These are phyloP conservation scores for Zophobas morio DNA, from an alignment of 1,140 invertebrate species.

Conservation along the genomic window DNA sequence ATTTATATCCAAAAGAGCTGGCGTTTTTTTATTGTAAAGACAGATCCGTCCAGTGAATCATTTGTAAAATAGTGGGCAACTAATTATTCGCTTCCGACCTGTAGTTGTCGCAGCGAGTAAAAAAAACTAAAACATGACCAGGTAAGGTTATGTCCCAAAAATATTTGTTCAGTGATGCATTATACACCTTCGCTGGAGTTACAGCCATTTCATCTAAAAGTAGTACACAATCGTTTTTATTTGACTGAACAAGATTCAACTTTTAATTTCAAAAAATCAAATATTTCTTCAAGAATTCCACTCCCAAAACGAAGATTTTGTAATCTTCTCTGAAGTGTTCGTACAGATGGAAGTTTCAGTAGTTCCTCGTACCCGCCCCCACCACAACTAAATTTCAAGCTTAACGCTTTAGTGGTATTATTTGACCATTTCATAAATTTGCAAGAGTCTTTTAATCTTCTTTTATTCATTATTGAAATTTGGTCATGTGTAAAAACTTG, in stretches of 20 bases:
- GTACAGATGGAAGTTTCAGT: conserved; percentile 41
- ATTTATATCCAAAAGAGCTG: background rate
- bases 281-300: conserved; percentile 46
- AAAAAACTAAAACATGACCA: conserved; percentile 4
- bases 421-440: conserved; percentile 48
- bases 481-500: conserved; percentile 38
- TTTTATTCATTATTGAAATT: conserved; percentile 10
- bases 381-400: conserved; percentile 48
- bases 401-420: conserved; percentile 22
- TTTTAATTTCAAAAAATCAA: conserved; percentile 49
- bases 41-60: background rate
- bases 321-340: conserved; percentile 44
- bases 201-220: conserved; percentile 51
- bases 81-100: conserved; percentile 11
- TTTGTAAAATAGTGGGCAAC: background rate
- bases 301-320: conserved; percentile 42
- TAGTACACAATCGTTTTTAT: conserved; percentile 49
- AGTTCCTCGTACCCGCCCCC: conserved; percentile 50
- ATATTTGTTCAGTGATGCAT: conserved; percentile 46
- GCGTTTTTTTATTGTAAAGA: background rate
- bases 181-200: conserved; percentile 42
- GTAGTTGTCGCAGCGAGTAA: background rate
- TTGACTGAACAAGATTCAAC: conserved; percentile 11
- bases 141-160: conserved; percentile 42
- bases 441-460: background rate